Evolutionary conservation across 2,113 vertebrate species (phyloP).

Genomic region (Puffinus mauretanicus): DNA sequence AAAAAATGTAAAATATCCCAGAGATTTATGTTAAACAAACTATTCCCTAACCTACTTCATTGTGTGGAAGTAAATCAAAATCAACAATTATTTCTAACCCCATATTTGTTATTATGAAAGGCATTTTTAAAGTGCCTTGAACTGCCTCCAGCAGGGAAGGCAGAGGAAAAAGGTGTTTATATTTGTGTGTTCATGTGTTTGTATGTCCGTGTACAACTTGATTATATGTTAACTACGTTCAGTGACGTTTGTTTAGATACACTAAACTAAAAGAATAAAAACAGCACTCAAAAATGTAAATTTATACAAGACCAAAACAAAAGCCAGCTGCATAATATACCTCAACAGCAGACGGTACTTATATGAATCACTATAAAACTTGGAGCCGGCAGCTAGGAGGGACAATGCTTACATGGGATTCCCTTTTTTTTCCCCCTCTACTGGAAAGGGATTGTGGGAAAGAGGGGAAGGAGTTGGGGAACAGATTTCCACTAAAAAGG

Average conservation of each 20-base stretch:
- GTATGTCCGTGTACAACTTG: fast-evolving
- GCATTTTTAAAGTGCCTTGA: neutral
- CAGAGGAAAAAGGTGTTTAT: neutral
- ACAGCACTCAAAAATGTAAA: neutral
- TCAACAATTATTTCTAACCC: neutral
- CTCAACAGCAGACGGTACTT: neutral
- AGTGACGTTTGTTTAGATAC: neutral
- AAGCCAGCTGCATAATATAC: neutral
- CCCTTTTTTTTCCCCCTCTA: no score
- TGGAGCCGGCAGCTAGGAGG: neutral
- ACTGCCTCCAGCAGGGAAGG: neutral
- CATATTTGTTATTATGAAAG: neutral
- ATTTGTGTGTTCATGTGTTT: neutral
- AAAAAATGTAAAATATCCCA: neutral
- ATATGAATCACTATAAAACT: neutral
- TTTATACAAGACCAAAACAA: neutral
- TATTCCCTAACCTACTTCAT: neutral
- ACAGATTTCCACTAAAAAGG: neutral
- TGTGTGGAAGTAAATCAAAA: neutral
- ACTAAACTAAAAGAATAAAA: neutral
- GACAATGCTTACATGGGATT: neutral
- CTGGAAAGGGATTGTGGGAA: neutral
- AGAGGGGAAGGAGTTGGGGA: neutral
- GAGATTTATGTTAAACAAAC: neutral
- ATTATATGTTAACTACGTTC: neutral